Evolutionary conservation across 2,888 invertebrate genomes (phyloP), one percentile per base, ranked within the genome.

Genomic region (Ectobius pallidus): DNA sequence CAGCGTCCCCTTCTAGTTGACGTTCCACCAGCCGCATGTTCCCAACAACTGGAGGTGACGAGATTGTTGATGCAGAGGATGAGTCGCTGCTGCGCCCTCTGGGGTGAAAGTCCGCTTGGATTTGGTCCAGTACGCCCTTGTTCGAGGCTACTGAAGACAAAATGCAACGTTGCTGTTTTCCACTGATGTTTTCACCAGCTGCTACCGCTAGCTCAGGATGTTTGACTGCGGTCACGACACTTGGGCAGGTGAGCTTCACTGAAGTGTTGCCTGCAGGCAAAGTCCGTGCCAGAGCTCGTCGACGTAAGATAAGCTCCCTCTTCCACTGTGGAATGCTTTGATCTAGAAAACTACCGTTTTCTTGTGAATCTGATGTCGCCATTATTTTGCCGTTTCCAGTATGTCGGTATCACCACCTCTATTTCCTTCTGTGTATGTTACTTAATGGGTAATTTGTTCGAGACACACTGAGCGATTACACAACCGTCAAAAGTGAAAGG

Each of bases 261-360:
- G 73, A 44, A 39, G 73, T 69, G 62, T 68, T 74, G 39, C 72
- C 73, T 46, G 77, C 79, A 77, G 52, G 79, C 78, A 73, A 79
- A 78, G 77, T 79, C 79, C 76, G 77, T 79, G 75, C 80, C 76
- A 73, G 78, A 78, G 87, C 87, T 76, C 88, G 87, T 74, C 92
- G 88, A 65, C 92, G 87, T 82, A 91, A 89, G 82, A 93, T 91
- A 82, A 94, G 87, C 84, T 94, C 93, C 80, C 90, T 89, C 84
- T 93, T 93, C 93, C 94, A 94, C 83, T 92, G 92, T 75, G 93
- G 93, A 82, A 92, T 81, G 76, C 30, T 49, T 34, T 72, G 72
- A 65, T 65, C 69, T 39, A 46, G 3, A 11, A 71, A 9, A 46
- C 62, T 69, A 32, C 72, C 20, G 68, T 72, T 73, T 65, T 75